Base-by-base conservation (phyloP, 2,113 vertebrate species). In the Boulengeromyrus knoepffleri region DNA sequence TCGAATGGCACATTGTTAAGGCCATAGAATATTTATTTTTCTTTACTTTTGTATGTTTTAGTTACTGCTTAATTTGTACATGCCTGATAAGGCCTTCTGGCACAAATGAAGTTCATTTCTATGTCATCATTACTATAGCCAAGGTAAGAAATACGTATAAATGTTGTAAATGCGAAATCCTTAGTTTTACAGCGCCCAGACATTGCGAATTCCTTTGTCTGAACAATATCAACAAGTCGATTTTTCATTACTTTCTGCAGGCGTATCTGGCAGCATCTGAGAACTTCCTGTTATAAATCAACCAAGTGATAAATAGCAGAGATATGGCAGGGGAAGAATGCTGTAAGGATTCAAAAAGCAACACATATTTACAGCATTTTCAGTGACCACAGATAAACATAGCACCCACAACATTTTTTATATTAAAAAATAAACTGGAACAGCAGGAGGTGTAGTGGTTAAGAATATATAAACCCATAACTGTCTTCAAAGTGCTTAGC, bases 401-500 rank as follows among this genome's bases (percentile, higher is more conserved):
- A 39, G 36, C 31, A 19, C 39, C 74, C 36, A 17, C 36, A 42
- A 70, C n/a, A 70, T 15, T 39, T 77, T 77, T 77, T 19, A 77
- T 77, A 39, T 74, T 10, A 77, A 66, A 66, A 27, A 10, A n/a
- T 62, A 62, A 77, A 39, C 70, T 36, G 92, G 77, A 92, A 95
- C 94, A 39, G 70, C 70, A 77, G 12, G 70, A 17, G 12, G 74
- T 80, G 74, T 17, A 80, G 13, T 42, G 74, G 74, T 80, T 39
- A 80, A 80, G 74, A 80, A 80, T 42, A 80, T 74, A 74, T 36
- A 74, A 74, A 77, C 36, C 31, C 6, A 80, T 80, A 42, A 80
- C 74, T 36, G 17, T 80, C 74, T 39, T 36, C 74, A 39, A 42
- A 80, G 36, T 80, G 15, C 36, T 19, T 80, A 5, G 36, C 13